Percentiles rank a stretch among this genome's conserved stretches.
These are phyloP conservation scores for Meloidogyne hapla DNA, from an alignment of 1,140 invertebrate genomes.

Conservation along the genomic window DNA sequence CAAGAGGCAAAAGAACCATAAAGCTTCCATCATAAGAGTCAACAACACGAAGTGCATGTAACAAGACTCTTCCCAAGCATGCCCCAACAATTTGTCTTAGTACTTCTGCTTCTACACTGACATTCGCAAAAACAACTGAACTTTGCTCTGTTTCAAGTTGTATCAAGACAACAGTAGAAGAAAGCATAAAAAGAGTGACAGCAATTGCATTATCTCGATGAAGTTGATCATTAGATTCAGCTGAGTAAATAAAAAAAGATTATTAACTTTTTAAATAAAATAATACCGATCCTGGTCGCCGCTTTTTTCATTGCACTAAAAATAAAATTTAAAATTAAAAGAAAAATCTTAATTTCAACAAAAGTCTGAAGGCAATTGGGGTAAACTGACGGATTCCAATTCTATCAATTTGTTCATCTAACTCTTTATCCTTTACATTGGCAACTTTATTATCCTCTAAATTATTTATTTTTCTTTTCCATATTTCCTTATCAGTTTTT, in stretches of 20 bases:
- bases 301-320: constrained; percentile 55
- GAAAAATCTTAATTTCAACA: constrained; percentile 6
- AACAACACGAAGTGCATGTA: constrained; percentile 31
- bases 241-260: constrained; percentile 12
- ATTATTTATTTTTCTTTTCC: constrained; percentile 1
- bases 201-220: constrained; percentile 36
- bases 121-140: constrained; percentile 41
- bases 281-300: constrained; percentile 17
- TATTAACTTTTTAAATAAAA: neutral
- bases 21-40: constrained; percentile 51
- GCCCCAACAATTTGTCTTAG: constrained; percentile 52
- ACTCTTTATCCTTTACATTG: neutral
- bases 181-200: constrained; percentile 38
- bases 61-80: constrained; percentile 44
- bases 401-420: neutral
- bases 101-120: constrained; percentile 47
- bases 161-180: constrained; percentile 40
- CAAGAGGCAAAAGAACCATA: constrained; percentile 39
- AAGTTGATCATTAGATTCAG: constrained; percentile 17
- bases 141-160: constrained; percentile 55
- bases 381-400: constrained; percentile 21
- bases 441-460: neutral
- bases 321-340: constrained; percentile 8
- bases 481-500: neutral
- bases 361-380: constrained; percentile 12